Evolutionary conservation across 2,888 invertebrate species (phyloP).

Genomic region (Apodemia mormo): DNA sequence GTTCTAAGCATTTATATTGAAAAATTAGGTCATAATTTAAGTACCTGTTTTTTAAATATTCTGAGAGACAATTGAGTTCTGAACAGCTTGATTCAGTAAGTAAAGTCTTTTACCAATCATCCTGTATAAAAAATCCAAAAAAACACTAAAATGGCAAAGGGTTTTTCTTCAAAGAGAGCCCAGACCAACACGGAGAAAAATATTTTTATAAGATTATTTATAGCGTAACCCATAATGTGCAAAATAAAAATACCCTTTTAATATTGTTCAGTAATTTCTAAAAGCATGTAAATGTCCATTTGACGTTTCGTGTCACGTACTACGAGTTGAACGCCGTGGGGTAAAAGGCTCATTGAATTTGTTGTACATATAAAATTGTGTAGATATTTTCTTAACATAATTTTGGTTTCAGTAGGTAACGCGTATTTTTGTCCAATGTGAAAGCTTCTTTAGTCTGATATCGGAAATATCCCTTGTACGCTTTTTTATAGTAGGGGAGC

Average conservation of each 20-base stretch:
- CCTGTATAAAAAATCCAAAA: too few species aligned
- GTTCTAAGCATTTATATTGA: too few species aligned
- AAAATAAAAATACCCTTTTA: constrained; percentile 15
- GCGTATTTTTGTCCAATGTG: not conserved
- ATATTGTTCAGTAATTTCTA: not conserved
- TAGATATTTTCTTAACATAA: constrained; percentile 3
- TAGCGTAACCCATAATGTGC: not conserved
- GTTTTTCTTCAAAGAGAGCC: too few species aligned
- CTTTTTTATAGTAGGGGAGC: too few species aligned
- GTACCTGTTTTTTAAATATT: too few species aligned
- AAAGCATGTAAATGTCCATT: constrained; percentile 15
- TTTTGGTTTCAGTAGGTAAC: not conserved
- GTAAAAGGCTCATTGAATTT: constrained; percentile 17
- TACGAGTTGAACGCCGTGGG: not conserved
- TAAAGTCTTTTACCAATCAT: too few species aligned
- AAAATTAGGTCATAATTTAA: too few species aligned
- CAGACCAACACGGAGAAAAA: too few species aligned
- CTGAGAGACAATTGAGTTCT: too few species aligned
- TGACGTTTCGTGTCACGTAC: not conserved
- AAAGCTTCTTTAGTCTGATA: not conserved
- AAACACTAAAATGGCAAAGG: too few species aligned
- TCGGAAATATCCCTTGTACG: too few species aligned
- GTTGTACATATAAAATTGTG: constrained; percentile 5
- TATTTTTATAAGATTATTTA: not conserved
- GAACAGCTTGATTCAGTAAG: too few species aligned